These are phyloP conservation scores for Alentia gelatinosa DNA, from an alignment of 2,888 invertebrate species.

Conservation along the genomic window DNA sequence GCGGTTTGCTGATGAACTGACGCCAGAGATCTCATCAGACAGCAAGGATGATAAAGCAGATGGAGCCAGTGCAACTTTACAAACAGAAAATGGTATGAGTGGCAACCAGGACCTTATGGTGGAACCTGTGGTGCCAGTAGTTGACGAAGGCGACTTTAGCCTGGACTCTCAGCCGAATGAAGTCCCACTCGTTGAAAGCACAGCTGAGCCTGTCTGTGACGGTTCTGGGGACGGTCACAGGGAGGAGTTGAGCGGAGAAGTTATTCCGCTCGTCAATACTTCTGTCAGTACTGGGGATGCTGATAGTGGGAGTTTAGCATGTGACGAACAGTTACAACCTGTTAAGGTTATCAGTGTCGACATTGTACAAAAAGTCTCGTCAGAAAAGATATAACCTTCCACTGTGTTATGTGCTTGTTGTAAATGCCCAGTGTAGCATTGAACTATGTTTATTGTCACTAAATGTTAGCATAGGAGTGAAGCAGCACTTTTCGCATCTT, in stretches of 20 bases:
- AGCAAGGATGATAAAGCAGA: neutral
- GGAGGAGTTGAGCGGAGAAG: neutral
- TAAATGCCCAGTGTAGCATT: neutral
- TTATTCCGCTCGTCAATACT: neutral
- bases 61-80: neutral
- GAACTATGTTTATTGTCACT: neutral
- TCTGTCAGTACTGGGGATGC: neutral
- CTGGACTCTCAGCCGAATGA: neutral
- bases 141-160: neutral
- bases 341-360: neutral
- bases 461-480: no score
- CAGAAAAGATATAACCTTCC: neutral
- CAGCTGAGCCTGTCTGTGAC: neutral
- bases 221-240: neutral
- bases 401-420: no score
- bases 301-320: neutral
- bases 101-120: neutral
- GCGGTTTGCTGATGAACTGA: neutral
- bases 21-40: neutral
- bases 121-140: neutral
- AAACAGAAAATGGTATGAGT: neutral
- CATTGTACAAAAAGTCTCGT: neutral
- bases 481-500: no score
- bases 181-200: neutral
- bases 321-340: neutral